A percentile compares a stretch with the other conserved stretches of the same genome.
Conservation (phyloP, 2,797 vertebrate genomes). For the Tolypeutes matacus region DNA sequence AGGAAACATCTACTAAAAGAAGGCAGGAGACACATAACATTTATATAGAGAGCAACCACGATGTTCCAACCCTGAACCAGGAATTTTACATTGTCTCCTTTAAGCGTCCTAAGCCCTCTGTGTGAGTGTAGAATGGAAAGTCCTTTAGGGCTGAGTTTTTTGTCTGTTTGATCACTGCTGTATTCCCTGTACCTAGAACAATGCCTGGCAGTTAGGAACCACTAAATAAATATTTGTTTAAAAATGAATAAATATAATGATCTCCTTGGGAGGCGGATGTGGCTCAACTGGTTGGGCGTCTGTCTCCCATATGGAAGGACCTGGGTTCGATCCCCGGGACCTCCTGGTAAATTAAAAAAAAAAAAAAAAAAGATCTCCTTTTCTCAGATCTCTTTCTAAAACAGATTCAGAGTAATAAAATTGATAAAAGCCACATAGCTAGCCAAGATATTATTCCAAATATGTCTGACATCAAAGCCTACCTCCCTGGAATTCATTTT, state of each 20-base stretch:
- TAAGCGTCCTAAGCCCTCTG: background rate
- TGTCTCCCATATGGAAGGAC: too few species aligned
- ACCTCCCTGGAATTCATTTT: constrained; percentile 1
- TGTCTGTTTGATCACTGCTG: background rate
- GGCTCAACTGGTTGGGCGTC: too few species aligned
- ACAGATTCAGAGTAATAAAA: constrained; percentile 46
- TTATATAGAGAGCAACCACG: background rate
- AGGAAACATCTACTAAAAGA: constrained; percentile 52
- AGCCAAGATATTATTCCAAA: background rate
- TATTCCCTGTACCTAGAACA: background rate
- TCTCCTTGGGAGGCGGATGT: too few species aligned
- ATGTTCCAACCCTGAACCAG: background rate
- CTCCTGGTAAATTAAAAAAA: too few species aligned
- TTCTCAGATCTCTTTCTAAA: constrained; percentile 45
- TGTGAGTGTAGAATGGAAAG: background rate
- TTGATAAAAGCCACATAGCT: background rate
- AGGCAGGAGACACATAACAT: constrained; percentile 20
- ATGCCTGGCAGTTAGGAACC: background rate
- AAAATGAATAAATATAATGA: background rate
- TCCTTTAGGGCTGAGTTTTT: background rate
- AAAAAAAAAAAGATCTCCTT: too few species aligned
- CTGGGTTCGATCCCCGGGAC: too few species aligned
- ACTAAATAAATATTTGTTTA: constrained; percentile 31
- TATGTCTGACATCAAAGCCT: background rate
- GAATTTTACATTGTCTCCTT: background rate